phyloP scores from a whole-genome alignment of 2,797 vertebrate genomes.

The Paguma larvata region DNA sequence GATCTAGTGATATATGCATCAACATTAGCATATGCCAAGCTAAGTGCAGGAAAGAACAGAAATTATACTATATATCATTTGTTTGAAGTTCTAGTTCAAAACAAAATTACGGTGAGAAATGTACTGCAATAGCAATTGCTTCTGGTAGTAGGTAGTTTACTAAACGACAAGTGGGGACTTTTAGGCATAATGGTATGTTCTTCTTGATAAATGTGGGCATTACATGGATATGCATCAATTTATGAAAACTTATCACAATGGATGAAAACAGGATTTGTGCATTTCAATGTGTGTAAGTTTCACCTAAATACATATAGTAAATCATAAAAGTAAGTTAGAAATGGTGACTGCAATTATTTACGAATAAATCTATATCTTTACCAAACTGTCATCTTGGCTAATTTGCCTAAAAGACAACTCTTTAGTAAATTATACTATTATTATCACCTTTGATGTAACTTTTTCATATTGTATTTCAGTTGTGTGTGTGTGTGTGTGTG shows the following conservation, averaged over 20 bases:
- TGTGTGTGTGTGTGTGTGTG: not conserved
- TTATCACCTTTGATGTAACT: not conserved
- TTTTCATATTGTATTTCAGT: too few species aligned
- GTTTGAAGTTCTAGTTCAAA: not conserved
- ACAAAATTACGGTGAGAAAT: not conserved
- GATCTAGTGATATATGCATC: not conserved
- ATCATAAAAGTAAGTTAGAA: not conserved
- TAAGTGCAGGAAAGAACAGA: not conserved
- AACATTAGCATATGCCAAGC: not conserved
- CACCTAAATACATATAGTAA: not conserved
- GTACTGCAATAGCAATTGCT: not conserved
- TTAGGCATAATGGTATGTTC: not conserved
- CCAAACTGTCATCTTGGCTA: not conserved
- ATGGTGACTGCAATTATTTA: not conserved
- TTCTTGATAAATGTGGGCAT: not conserved
- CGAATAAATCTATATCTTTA: not conserved
- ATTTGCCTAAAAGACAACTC: not conserved
- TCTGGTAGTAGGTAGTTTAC: not conserved
- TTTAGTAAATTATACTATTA: not conserved
- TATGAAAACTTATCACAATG: not conserved
- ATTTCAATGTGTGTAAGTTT: not conserved
- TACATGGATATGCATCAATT: not conserved
- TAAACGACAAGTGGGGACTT: not conserved
- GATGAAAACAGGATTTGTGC: not conserved
- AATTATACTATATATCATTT: not conserved